phyloP scores from a whole-genome alignment of 2,113 vertebrate genomes.

The Pristiophorus japonicus region DNA sequence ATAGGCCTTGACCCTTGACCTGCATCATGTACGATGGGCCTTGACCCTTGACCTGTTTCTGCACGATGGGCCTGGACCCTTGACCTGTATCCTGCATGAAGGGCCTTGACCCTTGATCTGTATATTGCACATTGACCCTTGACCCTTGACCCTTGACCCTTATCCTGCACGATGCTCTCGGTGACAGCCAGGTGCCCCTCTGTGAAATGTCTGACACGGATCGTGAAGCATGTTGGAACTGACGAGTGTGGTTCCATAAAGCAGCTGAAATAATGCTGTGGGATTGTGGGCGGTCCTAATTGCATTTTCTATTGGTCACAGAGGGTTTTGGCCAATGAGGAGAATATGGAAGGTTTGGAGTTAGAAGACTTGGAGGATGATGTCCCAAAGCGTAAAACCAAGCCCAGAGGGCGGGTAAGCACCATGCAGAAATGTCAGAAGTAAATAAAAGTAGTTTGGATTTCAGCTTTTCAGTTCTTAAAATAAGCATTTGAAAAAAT shows the following conservation, averaged over 20 bases:
- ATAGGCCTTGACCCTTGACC: no score
- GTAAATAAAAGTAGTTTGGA: not conserved
- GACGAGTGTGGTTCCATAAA: not conserved
- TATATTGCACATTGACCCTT: no score
- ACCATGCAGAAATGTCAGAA: constrained; percentile 22
- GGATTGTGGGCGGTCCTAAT: not conserved
- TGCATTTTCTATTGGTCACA: constrained; percentile 51
- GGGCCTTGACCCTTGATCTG: no score
- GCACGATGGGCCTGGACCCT: no score
- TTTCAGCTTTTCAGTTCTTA: not conserved
- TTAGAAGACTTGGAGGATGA: constrained; percentile 93
- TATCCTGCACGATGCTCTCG: not conserved
- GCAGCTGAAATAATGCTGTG: not conserved
- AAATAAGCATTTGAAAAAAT: not conserved
- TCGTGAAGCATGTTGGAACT: not conserved
- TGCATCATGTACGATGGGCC: no score
- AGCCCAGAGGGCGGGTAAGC: constrained; percentile 89
- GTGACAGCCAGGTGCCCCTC: not conserved
- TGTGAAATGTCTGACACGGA: not conserved
- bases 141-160: no score
- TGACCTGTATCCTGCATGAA: no score
- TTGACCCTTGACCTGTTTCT: no score
- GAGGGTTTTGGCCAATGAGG: constrained; percentile 92
- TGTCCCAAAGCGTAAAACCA: constrained; percentile 88
- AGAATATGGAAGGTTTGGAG: constrained; percentile 86